Conservation (phyloP, 37 sponge, comb jelly and placozoan genomes). For the Beroe ovata region DNA sequence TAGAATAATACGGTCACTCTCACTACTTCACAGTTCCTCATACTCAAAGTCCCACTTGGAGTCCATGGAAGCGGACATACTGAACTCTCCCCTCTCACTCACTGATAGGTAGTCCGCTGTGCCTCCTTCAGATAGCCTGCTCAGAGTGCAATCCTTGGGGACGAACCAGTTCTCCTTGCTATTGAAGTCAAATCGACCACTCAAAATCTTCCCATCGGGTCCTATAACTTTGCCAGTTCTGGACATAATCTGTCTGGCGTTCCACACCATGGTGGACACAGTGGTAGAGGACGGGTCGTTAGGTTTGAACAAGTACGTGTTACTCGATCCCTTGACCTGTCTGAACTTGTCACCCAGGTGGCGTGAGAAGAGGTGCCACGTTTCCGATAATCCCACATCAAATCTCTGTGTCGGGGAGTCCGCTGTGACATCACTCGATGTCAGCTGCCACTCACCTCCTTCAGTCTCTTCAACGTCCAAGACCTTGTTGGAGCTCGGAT, state of each 20-base stretch:
- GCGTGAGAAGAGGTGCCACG: neutral
- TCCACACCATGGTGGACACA: neutral
- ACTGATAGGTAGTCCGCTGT: neutral
- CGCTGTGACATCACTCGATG: neutral
- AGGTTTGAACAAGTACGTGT: neutral
- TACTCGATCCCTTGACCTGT: neutral
- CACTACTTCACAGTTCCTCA: constrained; percentile 1
- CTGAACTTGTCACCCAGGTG: neutral
- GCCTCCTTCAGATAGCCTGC: neutral
- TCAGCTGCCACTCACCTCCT: neutral
- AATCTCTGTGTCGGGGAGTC: neutral
- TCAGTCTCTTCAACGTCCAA: neutral
- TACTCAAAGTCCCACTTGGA: constrained; percentile 7
- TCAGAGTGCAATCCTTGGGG: neutral
- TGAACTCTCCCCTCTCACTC: neutral
- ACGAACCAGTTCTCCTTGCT: neutral
- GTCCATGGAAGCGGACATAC: neutral
- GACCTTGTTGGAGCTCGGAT: neutral
- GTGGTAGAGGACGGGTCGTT: neutral
- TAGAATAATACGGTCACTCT: neutral
- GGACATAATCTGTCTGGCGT: neutral
- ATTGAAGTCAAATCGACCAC: neutral
- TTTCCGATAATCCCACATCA: neutral
- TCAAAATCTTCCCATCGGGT: neutral
- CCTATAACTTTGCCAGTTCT: neutral